Percentiles rank a stretch among this genome's conserved stretches.
These are phyloP conservation scores for Entomobrya multifasciata DNA, from an alignment of 2,888 invertebrate genomes.

Conservation along the genomic window DNA sequence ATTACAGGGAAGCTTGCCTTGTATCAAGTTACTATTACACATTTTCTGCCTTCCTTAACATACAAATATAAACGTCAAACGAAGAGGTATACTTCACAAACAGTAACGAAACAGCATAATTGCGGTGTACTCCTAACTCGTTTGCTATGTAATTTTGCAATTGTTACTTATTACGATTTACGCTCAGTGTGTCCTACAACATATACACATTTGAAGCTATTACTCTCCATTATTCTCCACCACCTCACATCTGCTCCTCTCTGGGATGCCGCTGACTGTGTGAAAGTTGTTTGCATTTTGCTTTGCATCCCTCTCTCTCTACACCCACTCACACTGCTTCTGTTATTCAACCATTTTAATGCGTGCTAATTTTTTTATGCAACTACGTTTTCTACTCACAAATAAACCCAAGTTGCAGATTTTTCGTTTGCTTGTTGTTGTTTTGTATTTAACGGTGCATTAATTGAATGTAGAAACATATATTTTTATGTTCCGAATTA, in stretches of 20 bases:
- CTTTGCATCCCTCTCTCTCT: slow-evolving; percentile 22
- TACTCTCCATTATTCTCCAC: slow-evolving; percentile 9
- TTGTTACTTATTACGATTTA: slow-evolving; percentile 14
- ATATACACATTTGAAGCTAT: slow-evolving; percentile 34
- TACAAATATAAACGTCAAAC: not conserved
- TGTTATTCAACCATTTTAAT: too few species aligned
- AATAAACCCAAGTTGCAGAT: too few species aligned
- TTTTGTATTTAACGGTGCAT: not conserved
- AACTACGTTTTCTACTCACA: not conserved
- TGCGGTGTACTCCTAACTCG: slow-evolving; percentile 5
- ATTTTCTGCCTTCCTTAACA: not conserved
- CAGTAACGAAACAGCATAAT: too few species aligned
- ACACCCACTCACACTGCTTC: slow-evolving; percentile 34
- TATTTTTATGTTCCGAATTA: too few species aligned
- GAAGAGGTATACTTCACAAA: not conserved
- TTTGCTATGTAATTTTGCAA: slow-evolving; percentile 35
- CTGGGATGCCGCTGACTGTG: not conserved
- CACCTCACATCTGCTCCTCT: not conserved
- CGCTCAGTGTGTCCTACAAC: slow-evolving; percentile 56
- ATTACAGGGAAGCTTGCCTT: slow-evolving; percentile 21
- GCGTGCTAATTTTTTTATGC: not conserved
- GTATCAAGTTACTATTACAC: not conserved
- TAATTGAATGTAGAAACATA: not conserved
- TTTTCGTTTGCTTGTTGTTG: not conserved
- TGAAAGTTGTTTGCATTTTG: slow-evolving; percentile 42